These are phyloP conservation scores for Monopterus albus DNA, from an alignment of 2,113 vertebrate species.

Conservation along the genomic window DNA sequence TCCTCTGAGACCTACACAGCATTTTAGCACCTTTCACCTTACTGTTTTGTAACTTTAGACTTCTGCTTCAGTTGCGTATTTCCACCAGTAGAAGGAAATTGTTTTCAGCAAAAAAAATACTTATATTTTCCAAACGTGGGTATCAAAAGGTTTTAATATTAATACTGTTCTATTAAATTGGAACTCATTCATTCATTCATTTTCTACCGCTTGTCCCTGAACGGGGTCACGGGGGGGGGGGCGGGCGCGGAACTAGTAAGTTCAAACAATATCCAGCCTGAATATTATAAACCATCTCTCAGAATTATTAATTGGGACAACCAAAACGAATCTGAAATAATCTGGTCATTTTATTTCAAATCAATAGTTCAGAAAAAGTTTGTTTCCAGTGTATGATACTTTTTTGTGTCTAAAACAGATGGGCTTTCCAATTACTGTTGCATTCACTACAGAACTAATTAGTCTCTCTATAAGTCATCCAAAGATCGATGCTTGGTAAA, in stretches of 20 bases:
- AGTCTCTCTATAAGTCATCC: constrained; percentile 37
- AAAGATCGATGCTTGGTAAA: constrained; percentile 57
- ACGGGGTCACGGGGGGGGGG: too few relatives aligned
- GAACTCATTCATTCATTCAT: too few relatives aligned
- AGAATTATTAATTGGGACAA: not conserved
- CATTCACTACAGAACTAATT: constrained; percentile 48
- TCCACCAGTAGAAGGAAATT: too few relatives aligned
- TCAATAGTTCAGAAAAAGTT: not conserved
- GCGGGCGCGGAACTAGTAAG: too few relatives aligned
- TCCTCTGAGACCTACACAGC: not conserved
- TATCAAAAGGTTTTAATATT: too few relatives aligned
- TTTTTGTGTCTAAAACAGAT: constrained; percentile 55
- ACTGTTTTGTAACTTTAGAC: too few relatives aligned
- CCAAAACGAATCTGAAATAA: constrained; percentile 7
- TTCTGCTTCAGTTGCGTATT: too few relatives aligned
- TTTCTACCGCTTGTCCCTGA: too few relatives aligned
- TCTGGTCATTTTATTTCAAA: constrained; percentile 5
- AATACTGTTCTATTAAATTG: too few relatives aligned
- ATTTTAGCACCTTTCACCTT: constrained; percentile 13
- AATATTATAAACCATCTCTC: not conserved
- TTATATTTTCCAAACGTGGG: too few relatives aligned
- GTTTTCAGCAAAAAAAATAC: too few relatives aligned
- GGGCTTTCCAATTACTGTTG: constrained; percentile 49
- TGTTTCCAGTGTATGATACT: not conserved
- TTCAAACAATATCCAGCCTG: not conserved